Base-by-base conservation (phyloP, 2,113 vertebrate species). In the Rhinoderma darwinii region DNA sequence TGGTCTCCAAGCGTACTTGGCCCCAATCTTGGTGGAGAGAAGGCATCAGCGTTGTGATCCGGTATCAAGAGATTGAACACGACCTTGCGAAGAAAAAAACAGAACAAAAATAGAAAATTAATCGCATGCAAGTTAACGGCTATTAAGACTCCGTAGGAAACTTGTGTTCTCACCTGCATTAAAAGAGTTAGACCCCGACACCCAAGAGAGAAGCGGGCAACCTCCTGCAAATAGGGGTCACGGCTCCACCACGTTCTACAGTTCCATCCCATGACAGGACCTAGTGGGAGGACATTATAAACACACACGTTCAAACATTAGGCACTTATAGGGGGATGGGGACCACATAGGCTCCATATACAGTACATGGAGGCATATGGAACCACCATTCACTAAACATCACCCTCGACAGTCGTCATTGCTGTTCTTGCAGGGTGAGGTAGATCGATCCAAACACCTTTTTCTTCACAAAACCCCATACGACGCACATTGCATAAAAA, bases 1-100 rank as follows among this genome's bases (percentile, higher is more conserved):
- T 83, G 77, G 86, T 99, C 97, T 82, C 94, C 83, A 22, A 37
- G 63, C 75, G 95, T 89, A 0, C 89, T 86, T 8, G 92, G 84
- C 0, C 90, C 89, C 61, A 92, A 90, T 61, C 93, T 94, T 0
- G 97, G 97, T 1, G 97, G 97, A 8, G 89, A 95, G 92, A 99
- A 99, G 20, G 97, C 98, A n/a, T 99, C 98, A 0, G 98, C 96
- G 0, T 83, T 82, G 20, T 99, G 97, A 56, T 99, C 98, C 6
- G 98, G 98, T 91, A 99, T 95, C 88, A 95, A 90, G 63, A 93
- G 91, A 84, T 99, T 98, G 63, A 98, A 95, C 25, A 95, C 77
- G 39, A 96, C 96, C 98, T 99, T 91, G n/a, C 20, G 35, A 32
- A 37, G 47, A 56, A 27, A 73, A 39, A 61, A 20, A 35, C 41